Evolutionary conservation across 2,797 vertebrate genomes (phyloP), one percentile per base, ranked within the genome.

Genomic region (Coccyzus lansbergi): DNA sequence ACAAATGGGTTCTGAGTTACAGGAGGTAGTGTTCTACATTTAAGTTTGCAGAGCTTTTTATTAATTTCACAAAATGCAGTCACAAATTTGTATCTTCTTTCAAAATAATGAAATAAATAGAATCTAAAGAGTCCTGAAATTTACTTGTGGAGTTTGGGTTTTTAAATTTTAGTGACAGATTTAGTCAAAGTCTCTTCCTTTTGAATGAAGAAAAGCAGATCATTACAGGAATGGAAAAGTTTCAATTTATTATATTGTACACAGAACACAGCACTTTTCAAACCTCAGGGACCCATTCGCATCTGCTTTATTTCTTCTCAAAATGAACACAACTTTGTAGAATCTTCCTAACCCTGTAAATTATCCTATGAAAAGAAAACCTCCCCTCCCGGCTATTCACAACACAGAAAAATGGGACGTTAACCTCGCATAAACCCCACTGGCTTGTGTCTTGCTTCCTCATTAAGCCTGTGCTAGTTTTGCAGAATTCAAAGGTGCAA

Each of bases 371-470:
- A 92, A 92, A 89, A 78, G 76, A 90, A 29, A 81, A 18, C 4
- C 14, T 21, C 22, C 4, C 38, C 7, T 20, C 26, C 4, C 40
- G 1, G 11, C 70, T 88, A 77, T 93, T 92, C 91, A 91, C 65
- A 83, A 69, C 40, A 69, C 26, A 63, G 72, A 76, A 92, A 95
- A 95, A 86, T 31, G 44, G 91, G 87, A 93, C 92, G 58, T 94
- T 92, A 94, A 95, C 91, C 89, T 93, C 80, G 86, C 33, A 82
- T 91, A 92, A 95, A 95, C 93, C 85, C 77, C 80, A 49, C 24
- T 94, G 83, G 76, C 55, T 92, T 81, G 42, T 22, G 77, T 86
- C 62, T 83, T 91, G 59, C 52, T 95, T 92, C 84, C 74, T 92
- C 46, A 82, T 91, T 94, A 88, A 60, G 83, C n/a, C 55, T 72